Conservation (phyloP, 2,797 vertebrate species). For the Anguilla anguilla region DNA sequence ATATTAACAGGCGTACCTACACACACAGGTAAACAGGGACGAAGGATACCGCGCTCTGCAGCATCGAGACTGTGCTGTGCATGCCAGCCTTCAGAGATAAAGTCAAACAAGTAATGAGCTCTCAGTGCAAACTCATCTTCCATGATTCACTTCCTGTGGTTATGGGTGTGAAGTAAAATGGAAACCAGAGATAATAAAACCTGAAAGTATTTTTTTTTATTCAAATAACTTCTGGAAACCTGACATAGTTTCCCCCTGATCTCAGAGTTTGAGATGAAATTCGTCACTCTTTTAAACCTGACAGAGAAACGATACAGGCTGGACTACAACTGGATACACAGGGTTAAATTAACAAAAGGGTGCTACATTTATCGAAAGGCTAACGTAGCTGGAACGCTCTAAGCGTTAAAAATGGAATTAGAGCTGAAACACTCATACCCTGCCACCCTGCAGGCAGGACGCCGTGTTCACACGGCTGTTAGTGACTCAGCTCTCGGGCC, state of each 20-base stretch:
- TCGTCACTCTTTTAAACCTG: no score
- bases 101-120: neutral
- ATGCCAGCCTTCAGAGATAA: neutral
- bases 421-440: neutral
- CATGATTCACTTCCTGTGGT: slow-evolving; percentile 4
- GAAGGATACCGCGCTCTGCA: neutral
- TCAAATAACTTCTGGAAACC: neutral
- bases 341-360: neutral
- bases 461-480: neutral
- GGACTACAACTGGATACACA: neutral
- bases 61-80: neutral
- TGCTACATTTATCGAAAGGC: neutral
- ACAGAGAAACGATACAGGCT: neutral
- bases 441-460: neutral
- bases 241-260: neutral
- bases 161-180: neutral
- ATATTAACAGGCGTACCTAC: neutral
- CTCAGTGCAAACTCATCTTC: neutral
- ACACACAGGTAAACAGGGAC: neutral
- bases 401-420: neutral
- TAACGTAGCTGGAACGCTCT: neutral
- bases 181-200: neutral
- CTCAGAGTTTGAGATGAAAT: neutral
- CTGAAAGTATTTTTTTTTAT: neutral
- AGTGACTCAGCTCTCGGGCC: neutral